These are phyloP conservation scores for Odontomyia ornata DNA, from an alignment of 2,888 invertebrate genomes.

Conservation along the genomic window DNA sequence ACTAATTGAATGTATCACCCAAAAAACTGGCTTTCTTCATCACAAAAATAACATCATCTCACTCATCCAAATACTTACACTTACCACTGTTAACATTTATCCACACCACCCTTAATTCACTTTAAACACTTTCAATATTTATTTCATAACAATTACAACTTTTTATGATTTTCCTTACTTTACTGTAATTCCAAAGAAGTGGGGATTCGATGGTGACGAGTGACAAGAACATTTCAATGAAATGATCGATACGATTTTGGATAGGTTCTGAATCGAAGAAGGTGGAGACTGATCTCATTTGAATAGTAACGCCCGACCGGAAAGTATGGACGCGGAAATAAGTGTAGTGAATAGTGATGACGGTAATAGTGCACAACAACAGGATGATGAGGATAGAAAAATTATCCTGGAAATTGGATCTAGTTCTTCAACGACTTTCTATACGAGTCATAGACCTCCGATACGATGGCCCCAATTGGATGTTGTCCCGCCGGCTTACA, in stretches of 20 bases:
- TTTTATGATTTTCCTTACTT: background rate
- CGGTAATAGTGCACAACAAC: conserved; percentile 61
- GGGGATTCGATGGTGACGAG: background rate
- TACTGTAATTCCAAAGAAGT: background rate
- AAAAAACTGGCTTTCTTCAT: too few species aligned
- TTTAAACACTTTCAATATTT: background rate
- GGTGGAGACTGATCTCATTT: conserved; percentile 39
- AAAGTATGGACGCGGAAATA: conserved; percentile 42
- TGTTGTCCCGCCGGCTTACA: conserved; percentile 44
- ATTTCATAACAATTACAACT: background rate
- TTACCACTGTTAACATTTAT: background rate
- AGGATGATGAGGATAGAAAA: conserved; percentile 63
- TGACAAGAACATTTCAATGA: background rate
- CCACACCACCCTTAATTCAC: background rate
- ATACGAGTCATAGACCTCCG: background rate
- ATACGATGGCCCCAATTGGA: conserved; percentile 46
- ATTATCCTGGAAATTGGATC: conserved; percentile 67
- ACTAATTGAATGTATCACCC: too few species aligned
- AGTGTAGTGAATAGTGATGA: conserved; percentile 54
- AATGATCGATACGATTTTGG: background rate
- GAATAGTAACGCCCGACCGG: conserved; percentile 30
- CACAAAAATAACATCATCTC: too few species aligned
- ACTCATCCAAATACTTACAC: background rate
- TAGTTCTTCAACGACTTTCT: background rate
- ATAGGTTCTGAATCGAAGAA: conserved; percentile 19